Conservation (phyloP, 2,113 vertebrate genomes). For the Pituophis catenifer region DNA sequence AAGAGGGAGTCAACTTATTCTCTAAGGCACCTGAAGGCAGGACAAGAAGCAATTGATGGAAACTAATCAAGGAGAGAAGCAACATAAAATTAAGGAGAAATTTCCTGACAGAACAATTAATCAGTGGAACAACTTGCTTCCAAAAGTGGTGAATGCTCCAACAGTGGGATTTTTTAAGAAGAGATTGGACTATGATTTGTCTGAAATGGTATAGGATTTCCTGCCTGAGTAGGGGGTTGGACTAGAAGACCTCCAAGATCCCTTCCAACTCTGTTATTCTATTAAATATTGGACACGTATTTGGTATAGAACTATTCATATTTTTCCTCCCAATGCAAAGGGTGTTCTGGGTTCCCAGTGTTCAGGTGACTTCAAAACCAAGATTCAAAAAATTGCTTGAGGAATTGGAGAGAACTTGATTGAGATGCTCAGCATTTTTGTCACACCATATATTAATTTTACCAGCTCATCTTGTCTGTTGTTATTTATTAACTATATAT, state of each 20-base stretch:
- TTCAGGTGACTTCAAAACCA: background rate
- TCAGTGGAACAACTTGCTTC: background rate
- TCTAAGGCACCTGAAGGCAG: background rate
- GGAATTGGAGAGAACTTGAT: background rate
- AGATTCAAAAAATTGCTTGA: background rate
- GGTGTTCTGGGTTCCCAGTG: background rate
- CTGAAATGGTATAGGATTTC: background rate
- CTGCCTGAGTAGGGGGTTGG: background rate
- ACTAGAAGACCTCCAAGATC: background rate
- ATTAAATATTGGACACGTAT: background rate
- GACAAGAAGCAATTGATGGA: background rate
- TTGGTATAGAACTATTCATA: background rate
- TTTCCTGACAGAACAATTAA: background rate
- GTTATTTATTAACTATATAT: slow-evolving; percentile 13
- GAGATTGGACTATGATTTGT: background rate
- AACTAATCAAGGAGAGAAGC: background rate
- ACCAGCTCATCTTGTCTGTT: background rate
- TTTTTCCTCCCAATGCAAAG: background rate
- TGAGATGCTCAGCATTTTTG: background rate
- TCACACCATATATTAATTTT: background rate
- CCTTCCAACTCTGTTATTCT: background rate
- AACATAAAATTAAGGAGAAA: background rate
- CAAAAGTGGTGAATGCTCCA: background rate
- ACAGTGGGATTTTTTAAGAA: too few species aligned
- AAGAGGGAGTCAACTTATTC: background rate